phyloP scores from a whole-genome alignment of 2,888 invertebrate species.

The Leptinotarsa rubiginosa region DNA sequence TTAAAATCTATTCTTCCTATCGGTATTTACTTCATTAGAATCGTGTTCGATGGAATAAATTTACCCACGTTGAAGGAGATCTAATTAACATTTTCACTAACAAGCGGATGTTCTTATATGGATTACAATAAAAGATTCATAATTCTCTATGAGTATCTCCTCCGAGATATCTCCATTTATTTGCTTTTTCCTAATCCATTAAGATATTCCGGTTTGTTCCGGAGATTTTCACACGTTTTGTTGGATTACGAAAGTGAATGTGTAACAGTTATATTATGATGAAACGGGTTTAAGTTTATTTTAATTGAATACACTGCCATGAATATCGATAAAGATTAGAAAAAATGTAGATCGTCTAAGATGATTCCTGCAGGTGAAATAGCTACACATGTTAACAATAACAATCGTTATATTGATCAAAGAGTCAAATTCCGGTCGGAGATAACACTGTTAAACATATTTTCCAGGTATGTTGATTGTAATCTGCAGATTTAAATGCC shows the following conservation, averaged over 20 bases:
- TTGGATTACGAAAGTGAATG: background rate
- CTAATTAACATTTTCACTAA: conserved; percentile 16
- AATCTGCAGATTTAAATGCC: no score
- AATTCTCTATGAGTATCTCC: background rate
- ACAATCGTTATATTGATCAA: no score
- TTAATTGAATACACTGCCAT: no score
- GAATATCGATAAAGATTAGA: no score
- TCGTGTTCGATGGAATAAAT: conserved; percentile 13
- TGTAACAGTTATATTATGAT: no score
- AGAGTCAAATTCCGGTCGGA: no score
- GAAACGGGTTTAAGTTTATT: no score
- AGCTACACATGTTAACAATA: no score
- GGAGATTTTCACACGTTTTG: conserved; percentile 3
- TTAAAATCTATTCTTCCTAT: background rate
- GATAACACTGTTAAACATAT: no score
- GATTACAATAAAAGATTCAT: conserved; percentile 11
- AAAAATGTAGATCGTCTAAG: no score
- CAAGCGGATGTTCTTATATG: conserved; percentile 13
- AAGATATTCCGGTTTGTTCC: background rate
- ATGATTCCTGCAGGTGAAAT: no score
- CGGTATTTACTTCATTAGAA: conserved; percentile 10
- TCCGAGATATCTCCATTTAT: background rate
- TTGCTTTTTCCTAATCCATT: background rate
- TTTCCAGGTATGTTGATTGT: no score
- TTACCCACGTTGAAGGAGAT: background rate